Evolutionary conservation across 2,113 vertebrate species (phyloP), one percentile per base, ranked within the genome.

Genomic region (Pomatorhinus ruficollis): DNA sequence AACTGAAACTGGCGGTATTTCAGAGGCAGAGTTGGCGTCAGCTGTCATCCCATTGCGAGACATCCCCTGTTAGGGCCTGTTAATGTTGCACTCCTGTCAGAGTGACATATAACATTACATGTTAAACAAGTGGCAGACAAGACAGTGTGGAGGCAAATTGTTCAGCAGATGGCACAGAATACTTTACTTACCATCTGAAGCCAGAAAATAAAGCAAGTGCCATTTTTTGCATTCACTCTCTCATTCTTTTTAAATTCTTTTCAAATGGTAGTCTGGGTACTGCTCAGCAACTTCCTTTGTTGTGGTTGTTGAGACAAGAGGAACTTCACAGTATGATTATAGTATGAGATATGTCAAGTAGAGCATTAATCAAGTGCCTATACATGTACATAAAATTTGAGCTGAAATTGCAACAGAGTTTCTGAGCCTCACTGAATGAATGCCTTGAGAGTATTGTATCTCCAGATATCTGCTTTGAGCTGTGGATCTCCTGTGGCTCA

Each of bases 51-150:
- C 80, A 25, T 64, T 90, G 93, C 76, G 72, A 92, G 77, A 54
- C 74, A n/a, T 89, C 22, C 64, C 77, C 74, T 80, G 92, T 90
- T 95, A 89, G 83, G 96, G 85, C 94, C 95, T 70, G 79, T 87
- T 90, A 89, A 84, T 82, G 57, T 69, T 97, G 97, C 83, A 66
- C 93, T 97, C 85, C 86, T 97, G 93, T 97, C 95, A 96, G 45
- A 89, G 19, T 89, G 71, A 74, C 81, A 87, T 72, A 95, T 64
- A 96, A 84, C 86, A 75, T 83, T 60, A 68, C 76, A 69, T 60
- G 66, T 95, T 91, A 84, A 96, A 94, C 83, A 83, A 71, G 84
- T 72, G 80, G 63, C 83, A 91, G 93, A 93, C 22, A 42, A 95
- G 87, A 94, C 88, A 92, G 54, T 6, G 8, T 63, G 66, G 40